Evolutionary conservation across 2,797 vertebrate species (phyloP).

Genomic region (Rhinophrynus dorsalis): DNA sequence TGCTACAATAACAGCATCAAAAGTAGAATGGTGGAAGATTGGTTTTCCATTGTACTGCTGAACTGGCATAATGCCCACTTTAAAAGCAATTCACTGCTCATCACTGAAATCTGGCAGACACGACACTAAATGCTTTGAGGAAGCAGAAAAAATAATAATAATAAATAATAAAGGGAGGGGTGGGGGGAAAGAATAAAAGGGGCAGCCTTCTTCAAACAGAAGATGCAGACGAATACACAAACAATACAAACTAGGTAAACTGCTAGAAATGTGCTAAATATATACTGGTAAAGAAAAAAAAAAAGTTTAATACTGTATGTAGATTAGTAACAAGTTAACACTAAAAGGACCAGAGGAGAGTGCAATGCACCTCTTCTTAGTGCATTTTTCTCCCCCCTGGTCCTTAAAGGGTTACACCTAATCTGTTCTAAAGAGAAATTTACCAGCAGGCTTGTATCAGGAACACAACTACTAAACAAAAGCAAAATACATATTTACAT

Average conservation of each 20-base stretch:
- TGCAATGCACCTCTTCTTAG: too few species aligned
- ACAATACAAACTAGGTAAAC: constrained; percentile 67
- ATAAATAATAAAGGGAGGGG: constrained; percentile 45
- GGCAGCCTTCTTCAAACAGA: constrained; percentile 74
- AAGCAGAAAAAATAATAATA: constrained; percentile 56
- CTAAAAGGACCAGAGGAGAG: too few species aligned
- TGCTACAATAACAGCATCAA: constrained; percentile 90
- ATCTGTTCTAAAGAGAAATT: constrained; percentile 70
- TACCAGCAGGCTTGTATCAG: constrained; percentile 69
- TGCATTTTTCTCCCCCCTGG: too few species aligned
- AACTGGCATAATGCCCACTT: constrained; percentile 93
- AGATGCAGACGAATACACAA: constrained; percentile 54
- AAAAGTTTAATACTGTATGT: constrained; percentile 70
- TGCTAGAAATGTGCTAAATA: constrained; percentile 73
- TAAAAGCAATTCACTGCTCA: constrained; percentile 92
- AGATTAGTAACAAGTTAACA: constrained; percentile 71
- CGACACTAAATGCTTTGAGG: constrained; percentile 87
- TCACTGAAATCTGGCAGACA: constrained; percentile 91
- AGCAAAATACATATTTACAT: constrained; percentile 79
- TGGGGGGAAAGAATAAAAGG: constrained; percentile 57
- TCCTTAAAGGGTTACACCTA: too few species aligned
- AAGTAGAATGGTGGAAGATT: constrained; percentile 90
- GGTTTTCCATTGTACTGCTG: constrained; percentile 90
- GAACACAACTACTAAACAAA: constrained; percentile 75
- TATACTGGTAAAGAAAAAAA: constrained; percentile 21